phyloP scores from a whole-genome alignment of 2,113 vertebrate species.

The Cyprinodon tularosa region DNA sequence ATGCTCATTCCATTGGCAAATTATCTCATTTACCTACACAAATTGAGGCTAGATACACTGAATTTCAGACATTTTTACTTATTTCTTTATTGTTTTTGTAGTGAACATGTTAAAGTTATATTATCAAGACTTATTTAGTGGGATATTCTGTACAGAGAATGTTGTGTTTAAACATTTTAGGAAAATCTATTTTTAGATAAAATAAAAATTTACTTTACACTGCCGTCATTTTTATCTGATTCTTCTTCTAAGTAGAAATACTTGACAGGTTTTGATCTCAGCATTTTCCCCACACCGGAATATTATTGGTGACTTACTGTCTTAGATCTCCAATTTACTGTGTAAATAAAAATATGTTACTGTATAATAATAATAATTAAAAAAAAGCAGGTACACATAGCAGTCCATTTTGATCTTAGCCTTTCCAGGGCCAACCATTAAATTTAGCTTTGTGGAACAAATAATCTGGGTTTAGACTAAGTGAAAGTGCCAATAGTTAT shows the following conservation, averaged over 20 bases:
- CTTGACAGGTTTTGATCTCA: not conserved
- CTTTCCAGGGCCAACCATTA: not conserved
- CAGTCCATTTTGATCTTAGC: no score
- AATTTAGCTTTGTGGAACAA: not conserved
- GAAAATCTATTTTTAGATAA: not conserved
- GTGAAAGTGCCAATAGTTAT: not conserved
- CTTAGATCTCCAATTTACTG: not conserved
- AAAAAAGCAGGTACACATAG: no score
- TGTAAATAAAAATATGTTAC: not conserved
- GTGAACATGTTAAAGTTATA: no score
- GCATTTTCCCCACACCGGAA: not conserved
- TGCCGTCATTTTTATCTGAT: not conserved
- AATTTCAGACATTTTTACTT: no score
- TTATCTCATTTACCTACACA: no score
- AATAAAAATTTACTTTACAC: not conserved
- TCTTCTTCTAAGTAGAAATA: not conserved
- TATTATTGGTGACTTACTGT: not conserved
- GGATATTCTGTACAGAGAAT: not conserved
- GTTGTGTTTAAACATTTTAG: not conserved
- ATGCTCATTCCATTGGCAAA: no score
- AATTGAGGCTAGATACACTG: no score
- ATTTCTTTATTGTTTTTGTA: no score
- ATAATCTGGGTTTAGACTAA: not conserved
- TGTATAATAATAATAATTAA: not conserved
- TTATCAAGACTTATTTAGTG: no score